These are phyloP conservation scores for Limnothrissa miodon DNA, from an alignment of 2,113 vertebrate species.

Conservation along the genomic window DNA sequence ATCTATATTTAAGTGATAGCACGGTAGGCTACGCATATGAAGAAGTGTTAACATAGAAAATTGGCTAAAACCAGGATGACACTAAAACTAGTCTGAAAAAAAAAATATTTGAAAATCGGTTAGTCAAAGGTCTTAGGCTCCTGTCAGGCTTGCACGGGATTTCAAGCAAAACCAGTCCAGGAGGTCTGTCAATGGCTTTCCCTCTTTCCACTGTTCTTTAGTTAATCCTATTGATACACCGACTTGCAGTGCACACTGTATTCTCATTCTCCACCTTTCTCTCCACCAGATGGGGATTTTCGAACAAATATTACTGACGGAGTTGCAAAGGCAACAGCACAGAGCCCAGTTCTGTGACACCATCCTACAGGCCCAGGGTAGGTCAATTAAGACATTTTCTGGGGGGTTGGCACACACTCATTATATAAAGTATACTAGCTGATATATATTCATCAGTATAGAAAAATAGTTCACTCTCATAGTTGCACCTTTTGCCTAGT, in stretches of 20 bases:
- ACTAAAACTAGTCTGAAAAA: not conserved
- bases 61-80: too few species aligned
- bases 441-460: too few species aligned
- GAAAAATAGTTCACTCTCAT: too few species aligned
- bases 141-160: not conserved
- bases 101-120: not conserved
- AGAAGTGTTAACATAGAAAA: too few species aligned
- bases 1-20: too few species aligned
- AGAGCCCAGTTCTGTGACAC: conserved; percentile 81
- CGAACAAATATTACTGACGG: conserved; percentile 59
- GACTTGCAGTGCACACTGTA: not conserved
- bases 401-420: too few species aligned
- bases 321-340: conserved; percentile 83
- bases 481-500: too few species aligned
- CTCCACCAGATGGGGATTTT: conserved; percentile 49
- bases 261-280: not conserved
- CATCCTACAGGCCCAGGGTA: conserved; percentile 83
- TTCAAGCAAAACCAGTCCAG: too few species aligned
- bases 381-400: not conserved
- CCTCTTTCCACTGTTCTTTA: not conserved
- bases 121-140: not conserved
- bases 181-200: not conserved
- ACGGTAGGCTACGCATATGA: not conserved
- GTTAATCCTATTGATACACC: not conserved
- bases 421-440: too few species aligned